These are phyloP conservation scores for Amphiprion clarkii DNA, from an alignment of 2,797 vertebrate species.

Conservation along the genomic window DNA sequence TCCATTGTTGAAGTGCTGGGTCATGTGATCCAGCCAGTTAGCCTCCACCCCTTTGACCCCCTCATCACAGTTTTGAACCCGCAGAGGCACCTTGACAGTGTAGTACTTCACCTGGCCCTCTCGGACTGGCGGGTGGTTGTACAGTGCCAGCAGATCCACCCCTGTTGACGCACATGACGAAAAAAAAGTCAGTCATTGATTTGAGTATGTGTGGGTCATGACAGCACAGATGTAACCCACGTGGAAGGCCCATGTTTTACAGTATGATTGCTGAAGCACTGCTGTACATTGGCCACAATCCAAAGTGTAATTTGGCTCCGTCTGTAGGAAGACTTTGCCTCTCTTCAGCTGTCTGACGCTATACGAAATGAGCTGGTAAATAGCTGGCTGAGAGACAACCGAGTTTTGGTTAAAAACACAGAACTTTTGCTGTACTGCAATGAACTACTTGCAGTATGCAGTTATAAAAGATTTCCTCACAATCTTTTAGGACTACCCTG, in stretches of 20 bases:
- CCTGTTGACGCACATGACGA: constrained; percentile 70
- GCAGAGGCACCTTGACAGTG: constrained; percentile 93
- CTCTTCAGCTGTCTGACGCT: constrained; percentile 39
- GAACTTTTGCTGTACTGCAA: constrained; percentile 7
- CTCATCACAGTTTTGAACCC: constrained; percentile 89
- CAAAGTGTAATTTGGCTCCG: constrained; percentile 49
- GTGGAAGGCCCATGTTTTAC: constrained; percentile 34
- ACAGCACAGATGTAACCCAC: constrained; percentile 34
- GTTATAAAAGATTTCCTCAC: constrained; percentile 6
- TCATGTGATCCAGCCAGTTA: constrained; percentile 99
- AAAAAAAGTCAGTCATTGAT: background rate
- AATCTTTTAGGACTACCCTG: background rate
- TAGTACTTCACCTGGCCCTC: constrained; percentile 91
- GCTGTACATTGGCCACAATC: constrained; percentile 33
- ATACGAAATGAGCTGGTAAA: constrained; percentile 28
- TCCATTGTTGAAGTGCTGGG: constrained; percentile 97
- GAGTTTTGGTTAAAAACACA: background rate
- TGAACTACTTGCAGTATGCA: background rate
- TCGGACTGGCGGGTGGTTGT: constrained; percentile 89
- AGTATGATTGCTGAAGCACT: constrained; percentile 33
- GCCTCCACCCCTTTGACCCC: constrained; percentile 91
- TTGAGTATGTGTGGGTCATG: constrained; percentile 10
- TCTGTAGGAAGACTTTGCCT: constrained; percentile 31
- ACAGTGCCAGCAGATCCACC: constrained; percentile 91
- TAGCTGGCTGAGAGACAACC: constrained; percentile 14